Evolutionary conservation across 2,888 invertebrate genomes (phyloP).

Genomic region (Taenaris catops): DNA sequence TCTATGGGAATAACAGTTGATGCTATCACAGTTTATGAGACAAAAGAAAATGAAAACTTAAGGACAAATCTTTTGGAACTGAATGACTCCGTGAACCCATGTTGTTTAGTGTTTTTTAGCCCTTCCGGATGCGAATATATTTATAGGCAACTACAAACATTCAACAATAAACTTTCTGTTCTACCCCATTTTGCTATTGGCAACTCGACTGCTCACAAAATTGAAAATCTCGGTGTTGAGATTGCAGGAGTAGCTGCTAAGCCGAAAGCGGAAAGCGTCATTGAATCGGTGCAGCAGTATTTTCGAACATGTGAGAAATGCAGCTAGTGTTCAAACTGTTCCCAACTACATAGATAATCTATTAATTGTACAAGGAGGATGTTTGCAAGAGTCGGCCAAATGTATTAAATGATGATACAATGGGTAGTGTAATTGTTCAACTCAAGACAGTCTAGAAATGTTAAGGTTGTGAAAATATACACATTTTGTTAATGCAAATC

Average conservation of each 20-base stretch:
- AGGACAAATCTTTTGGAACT: slow-evolving; percentile 45
- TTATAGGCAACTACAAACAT: slow-evolving; percentile 60
- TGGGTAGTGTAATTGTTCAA: too few relatives aligned
- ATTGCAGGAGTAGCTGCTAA: slow-evolving; percentile 57
- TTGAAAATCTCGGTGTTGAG: slow-evolving; percentile 61
- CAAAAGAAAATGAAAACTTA: slow-evolving; percentile 56
- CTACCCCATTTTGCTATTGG: slow-evolving; percentile 69
- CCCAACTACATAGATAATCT: too few relatives aligned
- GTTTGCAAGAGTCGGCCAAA: too few relatives aligned
- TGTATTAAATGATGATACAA: too few relatives aligned
- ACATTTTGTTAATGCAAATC: too few relatives aligned
- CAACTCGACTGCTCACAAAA: slow-evolving; percentile 66
- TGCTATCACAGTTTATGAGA: slow-evolving; percentile 59
- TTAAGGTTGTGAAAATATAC: too few relatives aligned
- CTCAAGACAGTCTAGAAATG: too few relatives aligned
- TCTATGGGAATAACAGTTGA: slow-evolving; percentile 42
- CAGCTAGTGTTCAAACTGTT: slow-evolving; percentile 22
- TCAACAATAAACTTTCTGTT: slow-evolving; percentile 46
- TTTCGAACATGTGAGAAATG: slow-evolving; percentile 36
- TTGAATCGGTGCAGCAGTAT: slow-evolving; percentile 42
- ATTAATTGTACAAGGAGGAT: too few relatives aligned
- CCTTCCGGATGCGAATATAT: slow-evolving; percentile 68
- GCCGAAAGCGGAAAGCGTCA: slow-evolving; percentile 49
- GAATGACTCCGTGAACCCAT: slow-evolving; percentile 35
- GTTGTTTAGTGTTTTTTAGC: slow-evolving; percentile 66